phyloP scores from a whole-genome alignment of 2,888 invertebrate species.

The Amphipoea lucens region DNA sequence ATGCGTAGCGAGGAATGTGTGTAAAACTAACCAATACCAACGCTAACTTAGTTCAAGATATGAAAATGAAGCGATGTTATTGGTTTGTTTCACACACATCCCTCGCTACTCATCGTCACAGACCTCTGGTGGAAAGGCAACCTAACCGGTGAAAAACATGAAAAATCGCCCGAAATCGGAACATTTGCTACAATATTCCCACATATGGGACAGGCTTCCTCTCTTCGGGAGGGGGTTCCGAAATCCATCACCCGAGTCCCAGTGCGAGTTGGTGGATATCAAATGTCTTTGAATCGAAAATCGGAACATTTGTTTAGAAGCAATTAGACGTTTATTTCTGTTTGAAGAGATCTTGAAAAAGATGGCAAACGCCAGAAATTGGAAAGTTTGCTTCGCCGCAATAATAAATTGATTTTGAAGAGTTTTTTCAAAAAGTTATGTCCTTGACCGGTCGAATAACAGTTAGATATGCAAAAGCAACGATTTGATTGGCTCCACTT shows the following conservation, averaged over 20 bases:
- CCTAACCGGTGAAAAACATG: not conserved
- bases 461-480: conserved; percentile 35
- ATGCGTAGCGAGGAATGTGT: no score
- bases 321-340: not conserved
- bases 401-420: not conserved
- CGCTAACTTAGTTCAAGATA: no score
- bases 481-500: conserved; percentile 40
- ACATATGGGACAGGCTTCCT: not conserved
- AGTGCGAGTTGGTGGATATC: not conserved
- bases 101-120: no score
- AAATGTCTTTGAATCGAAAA: not conserved
- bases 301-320: not conserved
- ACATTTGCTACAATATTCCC: not conserved
- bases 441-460: conserved; percentile 38
- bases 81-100: no score
- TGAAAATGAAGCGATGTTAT: no score
- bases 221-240: not conserved
- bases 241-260: not conserved
- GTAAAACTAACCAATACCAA: no score
- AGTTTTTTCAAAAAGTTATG: not conserved
- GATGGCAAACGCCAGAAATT: not conserved
- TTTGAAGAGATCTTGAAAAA: not conserved
- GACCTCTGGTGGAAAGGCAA: no score
- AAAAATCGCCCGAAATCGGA: not conserved
- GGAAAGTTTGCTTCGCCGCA: not conserved